phyloP scores from a whole-genome alignment of 1,140 invertebrate genomes.

The Zaprionus taronus region DNA sequence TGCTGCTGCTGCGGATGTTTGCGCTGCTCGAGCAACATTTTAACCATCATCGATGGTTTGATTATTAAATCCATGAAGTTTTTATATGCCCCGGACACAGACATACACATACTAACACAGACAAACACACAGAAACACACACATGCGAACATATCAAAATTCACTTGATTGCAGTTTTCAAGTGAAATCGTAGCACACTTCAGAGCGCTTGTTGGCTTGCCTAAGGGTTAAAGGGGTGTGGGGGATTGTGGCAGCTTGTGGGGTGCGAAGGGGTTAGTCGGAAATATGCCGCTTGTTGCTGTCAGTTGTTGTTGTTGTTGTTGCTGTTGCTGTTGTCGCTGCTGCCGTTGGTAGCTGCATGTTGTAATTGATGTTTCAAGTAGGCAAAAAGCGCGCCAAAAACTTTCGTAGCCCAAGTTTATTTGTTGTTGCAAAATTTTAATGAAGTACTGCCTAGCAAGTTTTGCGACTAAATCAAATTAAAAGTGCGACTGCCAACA shows the following conservation, averaged over 20 bases:
- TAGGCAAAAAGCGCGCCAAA: slow-evolving; percentile 74
- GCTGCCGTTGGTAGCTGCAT: slow-evolving; percentile 33
- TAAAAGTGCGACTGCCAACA: slow-evolving; percentile 54
- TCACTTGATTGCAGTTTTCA: slow-evolving; percentile 83
- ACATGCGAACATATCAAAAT: slow-evolving; percentile 68
- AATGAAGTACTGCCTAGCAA: slow-evolving; percentile 73
- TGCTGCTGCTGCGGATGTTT: slow-evolving; percentile 29
- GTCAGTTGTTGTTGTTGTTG: slow-evolving; percentile 13
- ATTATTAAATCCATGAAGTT: slow-evolving; percentile 83
- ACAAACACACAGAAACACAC: background rate
- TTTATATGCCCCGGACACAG: slow-evolving; percentile 50
- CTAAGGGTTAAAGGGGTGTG: slow-evolving; percentile 63
- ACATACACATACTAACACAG: slow-evolving; percentile 32
- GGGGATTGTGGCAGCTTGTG: background rate
- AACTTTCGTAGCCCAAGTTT: slow-evolving; percentile 67
- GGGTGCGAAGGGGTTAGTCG: slow-evolving; percentile 25
- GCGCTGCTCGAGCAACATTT: slow-evolving; percentile 71
- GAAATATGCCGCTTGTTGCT: slow-evolving; percentile 65
- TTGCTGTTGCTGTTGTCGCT: background rate
- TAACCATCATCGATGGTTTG: slow-evolving; percentile 82
- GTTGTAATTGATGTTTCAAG: slow-evolving; percentile 76
- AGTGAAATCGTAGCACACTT: slow-evolving; percentile 81
- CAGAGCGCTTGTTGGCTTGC: slow-evolving; percentile 67
- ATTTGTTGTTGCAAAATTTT: slow-evolving; percentile 79
- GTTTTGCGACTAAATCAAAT: slow-evolving; percentile 82